Conservation (phyloP, 1,140 invertebrate species). For the Ceratitis capitata region DNA sequence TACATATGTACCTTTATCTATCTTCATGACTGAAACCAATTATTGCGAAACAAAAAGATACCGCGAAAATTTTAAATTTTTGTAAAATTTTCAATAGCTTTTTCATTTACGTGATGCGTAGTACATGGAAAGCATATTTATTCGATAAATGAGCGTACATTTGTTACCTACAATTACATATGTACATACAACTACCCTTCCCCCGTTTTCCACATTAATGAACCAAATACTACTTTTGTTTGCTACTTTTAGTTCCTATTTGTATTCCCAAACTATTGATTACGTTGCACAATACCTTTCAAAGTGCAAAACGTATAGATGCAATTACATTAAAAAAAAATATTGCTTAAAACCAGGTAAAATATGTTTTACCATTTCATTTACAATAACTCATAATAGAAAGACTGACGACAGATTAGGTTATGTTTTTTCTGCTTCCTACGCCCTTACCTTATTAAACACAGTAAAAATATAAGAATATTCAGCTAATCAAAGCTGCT, state of each 20-base stretch:
- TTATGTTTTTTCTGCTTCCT: slow-evolving; percentile 56
- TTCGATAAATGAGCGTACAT: no score
- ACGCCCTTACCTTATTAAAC: slow-evolving; percentile 43
- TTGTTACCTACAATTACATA: no score
- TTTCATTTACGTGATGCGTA: no score
- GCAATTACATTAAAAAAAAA: not conserved
- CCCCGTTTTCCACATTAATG: not conserved
- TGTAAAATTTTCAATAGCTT: no score
- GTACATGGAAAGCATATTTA: no score
- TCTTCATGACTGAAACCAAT: no score
- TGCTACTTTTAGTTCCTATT: not conserved
- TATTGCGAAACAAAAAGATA: no score
- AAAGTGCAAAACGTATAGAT: not conserved
- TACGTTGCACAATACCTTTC: slow-evolving; percentile 1
- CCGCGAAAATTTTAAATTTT: no score
- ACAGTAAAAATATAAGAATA: slow-evolving; percentile 33
- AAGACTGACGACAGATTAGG: slow-evolving; percentile 46
- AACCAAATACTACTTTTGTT: not conserved
- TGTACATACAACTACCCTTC: no score
- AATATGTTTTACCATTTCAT: no score
- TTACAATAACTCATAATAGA: not conserved
- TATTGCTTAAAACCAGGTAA: not conserved
- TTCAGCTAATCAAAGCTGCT: not conserved
- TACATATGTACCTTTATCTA: no score
- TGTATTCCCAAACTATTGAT: not conserved